Evolutionary conservation across 2,888 invertebrate genomes (phyloP), one percentile per base, ranked within the genome.

Genomic region (Rhorus exstirpatorius): DNA sequence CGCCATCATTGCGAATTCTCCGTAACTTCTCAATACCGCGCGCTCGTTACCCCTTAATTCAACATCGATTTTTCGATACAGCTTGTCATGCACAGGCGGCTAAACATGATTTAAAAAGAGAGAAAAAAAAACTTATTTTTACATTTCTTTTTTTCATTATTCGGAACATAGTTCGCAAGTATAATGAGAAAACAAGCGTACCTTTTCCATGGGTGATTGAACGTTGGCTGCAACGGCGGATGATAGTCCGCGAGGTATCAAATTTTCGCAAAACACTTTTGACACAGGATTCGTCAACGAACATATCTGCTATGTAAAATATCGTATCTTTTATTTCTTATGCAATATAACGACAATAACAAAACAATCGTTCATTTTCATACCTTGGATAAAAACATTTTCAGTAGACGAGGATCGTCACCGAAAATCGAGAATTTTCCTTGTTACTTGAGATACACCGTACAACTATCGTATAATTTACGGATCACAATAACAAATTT

Each of bases 1-100:
- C 38, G 98, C 96, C 76, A 96, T 96, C 3, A 95, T 94, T 24
- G 97, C 96, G 93, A 98, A 99, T 94, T 95, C 95, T 12, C 96
- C 95, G 91, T 98, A 99, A 93, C 98, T 99, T 83, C 96, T 95
- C 21, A 99, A 93, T 0, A 99, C 98, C 0, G 97, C 97, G 1
- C 95, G 95, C 92, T 99, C 99, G 89, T 98, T 96, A 14, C 98
- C 97, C 90, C 96, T 95, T 87, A 98, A 94, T 94, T 99, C 98
- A 79, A 99, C 91, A 92, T 97, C 97, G 7, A 99, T 93, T 87
- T 95, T 95, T 93, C 96, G 97, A 90, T 95, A 98, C 46, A 99
- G 94, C 92, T 96, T 97, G 89, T 98, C 98, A 6, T 94, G 90
- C 1, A 72, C 68, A 1, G 70, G 68, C 83, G 86, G 51, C 24